Percentiles rank a stretch among this genome's conserved stretches.
Evolutionary conservation across 2,797 vertebrate species (phyloP).

Genomic region (Eremophila alpestris): DNA sequence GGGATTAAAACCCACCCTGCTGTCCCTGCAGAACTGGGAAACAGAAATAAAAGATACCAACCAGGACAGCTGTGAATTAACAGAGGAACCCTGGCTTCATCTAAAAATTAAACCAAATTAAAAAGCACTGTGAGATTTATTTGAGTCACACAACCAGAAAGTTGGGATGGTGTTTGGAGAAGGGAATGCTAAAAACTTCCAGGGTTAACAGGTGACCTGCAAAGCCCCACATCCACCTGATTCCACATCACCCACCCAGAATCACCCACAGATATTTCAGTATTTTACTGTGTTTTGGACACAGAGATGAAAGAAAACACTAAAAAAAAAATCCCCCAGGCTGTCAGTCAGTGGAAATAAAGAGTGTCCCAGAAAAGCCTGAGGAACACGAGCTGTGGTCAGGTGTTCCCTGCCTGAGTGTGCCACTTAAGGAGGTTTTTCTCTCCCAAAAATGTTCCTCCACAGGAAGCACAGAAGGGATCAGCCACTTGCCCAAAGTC

Average conservation of each 20-base stretch:
- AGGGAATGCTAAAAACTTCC: neutral
- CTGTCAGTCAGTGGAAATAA: neutral
- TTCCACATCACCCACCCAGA: fast-evolving
- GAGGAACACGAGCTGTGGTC: neutral
- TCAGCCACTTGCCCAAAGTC: neutral
- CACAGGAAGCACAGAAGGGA: neutral
- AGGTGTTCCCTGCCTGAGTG: neutral
- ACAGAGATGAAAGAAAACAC: neutral
- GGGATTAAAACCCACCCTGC: neutral
- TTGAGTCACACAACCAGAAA: neutral
- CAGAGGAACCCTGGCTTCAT: neutral
- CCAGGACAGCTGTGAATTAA: fast-evolving
- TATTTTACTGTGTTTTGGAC: neutral
- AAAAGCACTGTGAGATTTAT: neutral
- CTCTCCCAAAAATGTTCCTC: neutral
- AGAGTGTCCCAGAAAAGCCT: conserved; percentile 32
- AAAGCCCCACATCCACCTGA: neutral
- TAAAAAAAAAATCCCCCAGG: fast-evolving
- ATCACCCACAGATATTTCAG: neutral
- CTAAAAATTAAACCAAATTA: neutral
- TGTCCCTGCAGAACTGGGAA: neutral
- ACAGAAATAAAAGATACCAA: neutral
- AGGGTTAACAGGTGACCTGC: neutral
- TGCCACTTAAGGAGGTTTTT: neutral
- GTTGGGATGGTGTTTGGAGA: neutral